Evolutionary conservation across 2,113 vertebrate species (phyloP).

Genomic region (Corythoichthys haematopterus): DNA sequence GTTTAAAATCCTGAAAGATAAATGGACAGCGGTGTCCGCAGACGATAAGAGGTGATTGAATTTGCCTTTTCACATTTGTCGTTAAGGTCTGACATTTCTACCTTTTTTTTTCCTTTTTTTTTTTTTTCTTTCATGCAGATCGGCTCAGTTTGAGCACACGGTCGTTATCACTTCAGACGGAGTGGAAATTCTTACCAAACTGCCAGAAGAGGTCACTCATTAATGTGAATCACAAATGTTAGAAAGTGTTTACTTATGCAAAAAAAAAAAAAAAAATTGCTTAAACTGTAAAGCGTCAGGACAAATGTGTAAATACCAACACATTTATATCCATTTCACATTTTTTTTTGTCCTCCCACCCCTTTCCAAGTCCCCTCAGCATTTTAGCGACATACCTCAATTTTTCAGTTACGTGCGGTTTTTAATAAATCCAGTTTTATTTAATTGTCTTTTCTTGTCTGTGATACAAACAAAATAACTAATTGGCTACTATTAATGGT

Average conservation of each 20-base stretch:
- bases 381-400: too few species aligned
- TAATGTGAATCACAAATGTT: slow-evolving; percentile 12
- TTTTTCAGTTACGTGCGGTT: too few species aligned
- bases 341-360: neutral
- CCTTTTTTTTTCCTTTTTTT: neutral
- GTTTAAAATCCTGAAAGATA: slow-evolving; percentile 83
- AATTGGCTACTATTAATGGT: too few species aligned
- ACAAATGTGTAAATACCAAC: neutral
- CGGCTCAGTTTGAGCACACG: slow-evolving; percentile 95
- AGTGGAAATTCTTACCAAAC: slow-evolving; percentile 84
- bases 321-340: neutral
- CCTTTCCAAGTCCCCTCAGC: too few species aligned
- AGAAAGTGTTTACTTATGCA: neutral
- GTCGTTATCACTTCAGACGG: slow-evolving; percentile 83
- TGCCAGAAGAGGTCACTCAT: slow-evolving; percentile 71
- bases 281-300: neutral
- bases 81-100: neutral
- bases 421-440: too few species aligned
- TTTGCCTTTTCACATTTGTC: neutral
- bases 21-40: slow-evolving; percentile 86
- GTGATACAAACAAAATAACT: too few species aligned
- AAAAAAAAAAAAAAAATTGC: neutral
- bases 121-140: slow-evolving; percentile 68
- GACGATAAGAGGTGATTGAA: slow-evolving; percentile 84
- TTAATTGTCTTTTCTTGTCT: too few species aligned